Evolutionary conservation across 2,888 invertebrate genomes (phyloP), one percentile per base, ranked within the genome.

Genomic region (Iselma pallidipennis): DNA sequence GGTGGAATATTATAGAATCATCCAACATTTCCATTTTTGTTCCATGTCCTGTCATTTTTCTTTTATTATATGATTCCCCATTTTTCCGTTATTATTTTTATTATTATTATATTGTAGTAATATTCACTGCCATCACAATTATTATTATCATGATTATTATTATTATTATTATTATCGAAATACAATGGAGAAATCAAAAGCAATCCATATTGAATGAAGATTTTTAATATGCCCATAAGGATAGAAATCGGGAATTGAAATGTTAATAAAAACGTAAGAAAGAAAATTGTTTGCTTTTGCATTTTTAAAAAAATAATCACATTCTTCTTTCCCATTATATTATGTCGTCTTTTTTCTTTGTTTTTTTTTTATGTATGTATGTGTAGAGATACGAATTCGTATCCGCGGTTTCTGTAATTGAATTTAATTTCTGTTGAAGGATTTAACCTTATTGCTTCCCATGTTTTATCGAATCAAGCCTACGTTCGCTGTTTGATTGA

Each of bases 341-440:
- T 45, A 45, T 3, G 21, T 45, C 10, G 1, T 37, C 16, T 16
- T 6, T 10, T 45, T 10, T 12, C 10, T 55, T 59, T 29, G 49
- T 37, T 52, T 58, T 58, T 58, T 58, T 48, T 53, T 21, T 45
- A n/a, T n/a, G n/a, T 53, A 57, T 31, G 28, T 58, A 28, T 28
- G 42, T 19, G 28, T 26, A 52, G 25, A 42, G 51, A 55, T 55
- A 50, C 42, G 50, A 57, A 55, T 59, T 55, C 33, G 48, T 49
- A 56, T 59, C 53, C 57, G 55, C 29, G 55, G 25, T 58, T 45
- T 55, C 59, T 23, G 55, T 59, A 59, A 63, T 59, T 63, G 55
- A 59, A 63, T 59, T 63, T 59, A 55, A 59, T 59, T 57, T 63
- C 56, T 59, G 55, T 48, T 59, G 59, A 63, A 59, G 50, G 59